A percentile compares a stretch with the other conserved stretches of the same genome.
phyloP scores from a whole-genome alignment of 2,113 vertebrate genomes.

The Perccottus glenii region DNA sequence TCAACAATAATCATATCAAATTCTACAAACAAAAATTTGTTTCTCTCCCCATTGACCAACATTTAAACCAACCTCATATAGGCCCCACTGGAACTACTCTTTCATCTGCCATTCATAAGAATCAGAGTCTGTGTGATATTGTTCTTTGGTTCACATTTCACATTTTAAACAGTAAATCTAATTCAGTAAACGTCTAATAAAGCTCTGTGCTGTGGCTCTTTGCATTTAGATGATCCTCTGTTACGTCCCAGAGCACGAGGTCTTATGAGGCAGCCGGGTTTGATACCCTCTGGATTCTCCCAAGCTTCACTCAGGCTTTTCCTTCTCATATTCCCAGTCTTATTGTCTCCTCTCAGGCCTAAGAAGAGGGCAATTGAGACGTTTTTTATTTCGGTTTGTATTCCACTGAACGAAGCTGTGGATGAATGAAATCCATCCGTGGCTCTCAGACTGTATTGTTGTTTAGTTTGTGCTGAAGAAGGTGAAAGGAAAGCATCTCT shows the following conservation, averaged over 20 bases:
- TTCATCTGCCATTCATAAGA: too few relatives aligned
- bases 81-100: too few relatives aligned
- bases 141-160: too few relatives aligned
- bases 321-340: slow-evolving; percentile 40
- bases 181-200: slow-evolving; percentile 23
- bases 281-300: slow-evolving; percentile 42
- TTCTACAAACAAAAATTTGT: too few relatives aligned
- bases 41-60: too few relatives aligned
- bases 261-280: slow-evolving; percentile 28
- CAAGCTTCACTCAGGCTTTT: slow-evolving; percentile 46
- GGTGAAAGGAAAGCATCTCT: slow-evolving; percentile 30
- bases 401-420: slow-evolving; percentile 45
- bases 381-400: slow-evolving; percentile 52
- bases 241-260: slow-evolving; percentile 45
- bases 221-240: slow-evolving; percentile 43
- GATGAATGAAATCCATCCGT: slow-evolving; percentile 58
- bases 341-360: slow-evolving; percentile 30
- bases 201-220: slow-evolving; percentile 20
- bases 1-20: too few relatives aligned
- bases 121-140: too few relatives aligned
- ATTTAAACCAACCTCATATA: too few relatives aligned
- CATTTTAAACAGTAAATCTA: slow-evolving; percentile 28
- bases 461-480: slow-evolving; percentile 47
- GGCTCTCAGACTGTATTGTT: slow-evolving; percentile 51
- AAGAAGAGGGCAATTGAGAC: slow-evolving; percentile 42